Percentiles rank a stretch among this genome's conserved stretches.
Conservation (phyloP, 2,888 invertebrate species). For the Dynastes tityus region DNA sequence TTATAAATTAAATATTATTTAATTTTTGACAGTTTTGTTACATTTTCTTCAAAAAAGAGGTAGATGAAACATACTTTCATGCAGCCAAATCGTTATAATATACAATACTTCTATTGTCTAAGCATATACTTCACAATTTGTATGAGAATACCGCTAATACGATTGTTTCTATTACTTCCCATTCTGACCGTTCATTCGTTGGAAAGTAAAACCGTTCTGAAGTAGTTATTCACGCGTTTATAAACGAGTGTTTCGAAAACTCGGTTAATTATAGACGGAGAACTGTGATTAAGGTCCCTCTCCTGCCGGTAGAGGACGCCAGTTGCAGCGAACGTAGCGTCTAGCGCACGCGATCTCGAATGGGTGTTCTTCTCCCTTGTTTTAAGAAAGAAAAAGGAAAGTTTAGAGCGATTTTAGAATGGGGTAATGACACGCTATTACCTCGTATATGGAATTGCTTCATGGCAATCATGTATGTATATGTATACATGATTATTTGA, state of each 20-base stretch:
- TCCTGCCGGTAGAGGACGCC: background rate
- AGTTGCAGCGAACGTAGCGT: background rate
- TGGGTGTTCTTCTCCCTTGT: background rate
- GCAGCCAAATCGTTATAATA: too few species aligned
- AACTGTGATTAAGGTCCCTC: slow-evolving; percentile 17
- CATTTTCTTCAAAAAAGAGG: too few species aligned
- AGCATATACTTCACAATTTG: background rate
- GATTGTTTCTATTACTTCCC: too few species aligned
- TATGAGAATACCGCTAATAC: background rate
- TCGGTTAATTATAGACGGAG: slow-evolving; percentile 33
- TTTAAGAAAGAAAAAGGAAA: slow-evolving; percentile 23
- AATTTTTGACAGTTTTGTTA: too few species aligned
- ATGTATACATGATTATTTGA: background rate
- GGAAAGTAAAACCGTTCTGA: slow-evolving; percentile 30
- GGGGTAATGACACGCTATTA: slow-evolving; percentile 17
- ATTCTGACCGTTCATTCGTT: background rate
- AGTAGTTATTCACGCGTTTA: slow-evolving; percentile 21
- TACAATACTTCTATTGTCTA: too few species aligned
- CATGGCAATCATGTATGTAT: background rate
- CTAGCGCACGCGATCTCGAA: slow-evolving; percentile 4
- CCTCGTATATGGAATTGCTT: slow-evolving; percentile 7
- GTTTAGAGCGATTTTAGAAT: background rate
- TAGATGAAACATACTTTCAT: too few species aligned
- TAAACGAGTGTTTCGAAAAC: slow-evolving; percentile 32
- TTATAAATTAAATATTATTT: too few species aligned